Evolutionary conservation across 2,113 vertebrate species (phyloP).

Genomic region (Serinus canaria): DNA sequence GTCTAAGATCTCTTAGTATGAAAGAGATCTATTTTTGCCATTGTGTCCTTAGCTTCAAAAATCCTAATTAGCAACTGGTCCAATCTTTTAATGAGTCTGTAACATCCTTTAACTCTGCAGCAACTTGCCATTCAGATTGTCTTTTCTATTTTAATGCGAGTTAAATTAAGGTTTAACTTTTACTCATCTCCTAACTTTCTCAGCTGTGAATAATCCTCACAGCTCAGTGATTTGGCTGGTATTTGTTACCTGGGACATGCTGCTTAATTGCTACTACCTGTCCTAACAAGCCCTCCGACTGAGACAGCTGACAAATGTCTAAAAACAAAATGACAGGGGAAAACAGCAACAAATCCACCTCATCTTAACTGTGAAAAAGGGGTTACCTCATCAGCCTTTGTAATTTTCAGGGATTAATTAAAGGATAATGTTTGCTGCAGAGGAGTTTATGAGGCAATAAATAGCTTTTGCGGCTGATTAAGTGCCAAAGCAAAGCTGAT

Average conservation of each 20-base stretch:
- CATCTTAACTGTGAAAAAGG: slow-evolving; percentile 6
- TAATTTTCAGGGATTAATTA: slow-evolving; percentile 57
- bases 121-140: not conserved
- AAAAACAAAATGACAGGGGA: not conserved
- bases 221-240: not conserved
- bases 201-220: not conserved
- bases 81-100: slow-evolving; percentile 6
- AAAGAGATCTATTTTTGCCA: not conserved
- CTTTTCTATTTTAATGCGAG: not conserved
- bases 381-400: slow-evolving; percentile 2
- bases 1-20: not conserved
- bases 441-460: slow-evolving; percentile 48
- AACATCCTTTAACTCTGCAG: not conserved
- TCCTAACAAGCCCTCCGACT: not conserved
- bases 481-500: slow-evolving; percentile 39
- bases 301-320: not conserved
- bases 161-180: slow-evolving; percentile 10
- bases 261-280: not conserved
- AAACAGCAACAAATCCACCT: slow-evolving; percentile 2
- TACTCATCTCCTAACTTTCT: not conserved
- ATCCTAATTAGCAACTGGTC: not conserved
- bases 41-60: not conserved
- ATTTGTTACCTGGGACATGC: not conserved
- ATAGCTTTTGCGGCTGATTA: slow-evolving; percentile 49
- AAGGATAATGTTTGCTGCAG: slow-evolving; percentile 29